Evolutionary conservation across 2,797 vertebrate species (phyloP).

Genomic region (Paramormyrops hopkinsi): DNA sequence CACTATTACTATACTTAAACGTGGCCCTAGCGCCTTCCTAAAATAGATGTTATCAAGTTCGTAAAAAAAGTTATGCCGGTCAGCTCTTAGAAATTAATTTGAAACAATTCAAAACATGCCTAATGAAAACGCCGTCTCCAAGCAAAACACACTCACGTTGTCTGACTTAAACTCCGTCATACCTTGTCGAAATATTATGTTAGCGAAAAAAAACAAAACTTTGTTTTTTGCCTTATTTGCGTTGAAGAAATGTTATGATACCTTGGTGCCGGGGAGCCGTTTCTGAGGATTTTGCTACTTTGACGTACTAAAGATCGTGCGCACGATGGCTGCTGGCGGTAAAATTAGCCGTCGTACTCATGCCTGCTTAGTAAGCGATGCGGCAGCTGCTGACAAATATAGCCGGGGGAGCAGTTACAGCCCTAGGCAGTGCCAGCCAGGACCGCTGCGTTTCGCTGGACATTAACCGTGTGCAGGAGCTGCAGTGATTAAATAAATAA

Average conservation of each 20-base stretch:
- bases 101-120: background rate
- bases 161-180: background rate
- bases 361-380: slow-evolving; percentile 48
- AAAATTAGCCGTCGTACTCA: slow-evolving; percentile 48
- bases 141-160: background rate
- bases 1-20: background rate
- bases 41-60: background rate
- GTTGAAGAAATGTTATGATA: background rate
- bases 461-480: background rate
- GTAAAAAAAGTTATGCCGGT: background rate
- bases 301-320: background rate
- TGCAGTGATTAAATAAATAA: background rate
- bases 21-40: background rate
- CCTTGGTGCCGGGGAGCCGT: background rate
- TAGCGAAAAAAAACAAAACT: background rate
- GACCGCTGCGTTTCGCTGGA: slow-evolving; percentile 34
- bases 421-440: slow-evolving; percentile 49
- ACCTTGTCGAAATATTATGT: background rate
- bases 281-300: background rate
- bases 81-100: background rate
- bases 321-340: slow-evolving; percentile 27
- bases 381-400: slow-evolving; percentile 67
- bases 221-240: background rate
- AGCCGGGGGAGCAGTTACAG: slow-evolving; percentile 45
- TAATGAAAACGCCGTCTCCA: background rate